A percentile compares a stretch with the other conserved stretches of the same genome.
Evolutionary conservation across 2,888 invertebrate species (phyloP).

Genomic region (Aleiodes testaceus): DNA sequence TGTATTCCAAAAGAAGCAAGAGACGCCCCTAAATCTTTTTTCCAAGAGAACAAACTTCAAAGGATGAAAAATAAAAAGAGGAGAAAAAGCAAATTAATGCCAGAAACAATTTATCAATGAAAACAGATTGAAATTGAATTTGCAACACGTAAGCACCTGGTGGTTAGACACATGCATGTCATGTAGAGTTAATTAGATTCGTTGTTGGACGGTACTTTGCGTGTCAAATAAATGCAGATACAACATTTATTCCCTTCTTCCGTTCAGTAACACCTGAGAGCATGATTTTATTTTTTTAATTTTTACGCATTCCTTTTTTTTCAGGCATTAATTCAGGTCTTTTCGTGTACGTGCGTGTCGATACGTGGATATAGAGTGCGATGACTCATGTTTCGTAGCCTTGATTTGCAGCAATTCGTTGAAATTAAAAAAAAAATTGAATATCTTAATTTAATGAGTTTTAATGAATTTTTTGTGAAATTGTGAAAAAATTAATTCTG

Average conservation of each 20-base stretch:
- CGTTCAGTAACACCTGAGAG: conserved; percentile 7
- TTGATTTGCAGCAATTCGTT: no score
- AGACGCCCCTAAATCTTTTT: background rate
- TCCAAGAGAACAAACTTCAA: no score
- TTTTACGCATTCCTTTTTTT: no score
- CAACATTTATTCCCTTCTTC: conserved; percentile 16
- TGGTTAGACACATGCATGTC: conserved; percentile 31
- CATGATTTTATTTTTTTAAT: background rate
- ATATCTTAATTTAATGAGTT: no score
- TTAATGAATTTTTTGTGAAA: no score
- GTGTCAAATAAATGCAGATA: conserved; percentile 23
- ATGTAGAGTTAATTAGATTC: conserved; percentile 32
- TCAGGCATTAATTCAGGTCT: no score
- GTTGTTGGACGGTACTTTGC: conserved; percentile 9
- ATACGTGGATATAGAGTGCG: no score
- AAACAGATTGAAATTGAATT: conserved; percentile 16
- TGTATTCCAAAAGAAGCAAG: background rate
- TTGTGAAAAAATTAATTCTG: no score
- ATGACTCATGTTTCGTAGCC: no score
- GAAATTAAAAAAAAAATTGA: no score
- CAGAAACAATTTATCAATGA: background rate
- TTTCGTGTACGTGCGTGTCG: no score
- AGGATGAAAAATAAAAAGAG: background rate
- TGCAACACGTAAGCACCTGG: conserved; percentile 12
- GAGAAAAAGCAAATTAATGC: conserved; percentile 6